Percentiles rank a stretch among this genome's conserved stretches.
Evolutionary conservation across 2,797 vertebrate species (phyloP).

Genomic region (Eleutherodactylus coqui): DNA sequence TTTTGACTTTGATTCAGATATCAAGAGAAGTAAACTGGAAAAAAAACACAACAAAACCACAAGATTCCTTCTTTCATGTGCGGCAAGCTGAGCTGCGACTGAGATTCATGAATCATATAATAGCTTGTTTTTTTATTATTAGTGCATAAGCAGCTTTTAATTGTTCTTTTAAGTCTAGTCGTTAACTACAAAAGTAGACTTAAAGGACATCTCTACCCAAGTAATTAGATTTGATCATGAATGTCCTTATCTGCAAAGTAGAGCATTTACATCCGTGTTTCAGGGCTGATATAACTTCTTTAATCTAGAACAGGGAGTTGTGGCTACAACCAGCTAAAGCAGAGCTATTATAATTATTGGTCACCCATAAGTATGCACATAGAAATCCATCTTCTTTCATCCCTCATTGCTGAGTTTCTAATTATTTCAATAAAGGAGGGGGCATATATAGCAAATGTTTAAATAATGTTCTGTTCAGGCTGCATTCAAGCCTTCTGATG

Average conservation of each 20-base stretch:
- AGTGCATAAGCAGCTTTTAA: constrained; percentile 31
- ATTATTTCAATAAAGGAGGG: too few species aligned
- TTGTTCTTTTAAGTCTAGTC: constrained; percentile 10
- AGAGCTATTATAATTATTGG: not conserved
- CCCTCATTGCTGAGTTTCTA: not conserved
- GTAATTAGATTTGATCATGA: not conserved
- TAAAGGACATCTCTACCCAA: not conserved
- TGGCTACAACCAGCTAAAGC: too few species aligned
- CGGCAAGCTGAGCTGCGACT: not conserved
- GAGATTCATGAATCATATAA: not conserved
- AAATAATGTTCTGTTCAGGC: not conserved
- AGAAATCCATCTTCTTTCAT: not conserved
- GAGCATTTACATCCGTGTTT: not conserved
- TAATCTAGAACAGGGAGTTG: not conserved
- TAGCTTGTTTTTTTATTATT: not conserved
- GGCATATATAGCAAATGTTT: not conserved
- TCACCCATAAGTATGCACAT: not conserved
- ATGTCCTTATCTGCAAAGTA: not conserved
- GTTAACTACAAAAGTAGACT: not conserved
- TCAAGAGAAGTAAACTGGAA: not conserved
- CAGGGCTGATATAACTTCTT: not conserved
- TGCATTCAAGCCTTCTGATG: not conserved
- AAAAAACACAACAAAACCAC: too few species aligned
- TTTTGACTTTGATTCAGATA: not conserved
- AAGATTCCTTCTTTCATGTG: too few species aligned